These are phyloP conservation scores for Meda fulgida DNA, from an alignment of 2,797 vertebrate species.

Conservation along the genomic window DNA sequence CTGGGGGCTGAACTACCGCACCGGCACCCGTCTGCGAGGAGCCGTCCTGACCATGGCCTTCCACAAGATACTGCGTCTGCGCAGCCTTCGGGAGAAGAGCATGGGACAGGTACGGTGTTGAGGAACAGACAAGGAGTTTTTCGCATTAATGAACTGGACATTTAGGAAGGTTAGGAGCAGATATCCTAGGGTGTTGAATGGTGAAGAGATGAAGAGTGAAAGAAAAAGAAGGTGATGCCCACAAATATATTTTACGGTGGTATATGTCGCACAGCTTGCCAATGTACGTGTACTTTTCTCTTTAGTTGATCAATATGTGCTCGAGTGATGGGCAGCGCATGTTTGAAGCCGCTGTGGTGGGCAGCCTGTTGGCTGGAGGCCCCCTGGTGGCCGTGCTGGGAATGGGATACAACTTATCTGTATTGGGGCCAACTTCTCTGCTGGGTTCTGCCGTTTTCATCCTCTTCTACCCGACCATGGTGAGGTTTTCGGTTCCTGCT, in stretches of 20 bases:
- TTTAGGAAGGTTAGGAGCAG: conserved; percentile 36
- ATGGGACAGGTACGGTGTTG: conserved; percentile 83
- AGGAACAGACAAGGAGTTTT: not conserved
- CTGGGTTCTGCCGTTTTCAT: conserved; percentile 92
- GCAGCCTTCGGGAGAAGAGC: conserved; percentile 89
- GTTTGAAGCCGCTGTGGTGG: conserved; percentile 92
- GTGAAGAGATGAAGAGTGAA: conserved; percentile 50
- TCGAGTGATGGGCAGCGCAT: conserved; percentile 91
- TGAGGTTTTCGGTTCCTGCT: conserved; percentile 70
- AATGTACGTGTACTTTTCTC: conserved; percentile 57
- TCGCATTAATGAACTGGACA: conserved; percentile 4
- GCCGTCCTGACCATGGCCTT: conserved; percentile 90
- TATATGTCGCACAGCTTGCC: conserved; percentile 13
- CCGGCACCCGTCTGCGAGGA: conserved; percentile 87
- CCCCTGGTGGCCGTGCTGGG: conserved; percentile 91
- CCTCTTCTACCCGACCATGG: conserved; percentile 95
- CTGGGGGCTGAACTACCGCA: conserved; percentile 94
- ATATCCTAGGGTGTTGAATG: conserved; percentile 45
- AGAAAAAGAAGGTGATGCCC: conserved; percentile 34
- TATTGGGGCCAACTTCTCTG: conserved; percentile 90
- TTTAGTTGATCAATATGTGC: conserved; percentile 90
- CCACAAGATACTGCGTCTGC: conserved; percentile 90
- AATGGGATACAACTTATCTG: conserved; percentile 87
- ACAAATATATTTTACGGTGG: conserved; percentile 8
- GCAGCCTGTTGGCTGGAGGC: conserved; percentile 90